Evolutionary conservation across 1,140 invertebrate genomes (phyloP).

Genomic region (Solenopsis invicta): DNA sequence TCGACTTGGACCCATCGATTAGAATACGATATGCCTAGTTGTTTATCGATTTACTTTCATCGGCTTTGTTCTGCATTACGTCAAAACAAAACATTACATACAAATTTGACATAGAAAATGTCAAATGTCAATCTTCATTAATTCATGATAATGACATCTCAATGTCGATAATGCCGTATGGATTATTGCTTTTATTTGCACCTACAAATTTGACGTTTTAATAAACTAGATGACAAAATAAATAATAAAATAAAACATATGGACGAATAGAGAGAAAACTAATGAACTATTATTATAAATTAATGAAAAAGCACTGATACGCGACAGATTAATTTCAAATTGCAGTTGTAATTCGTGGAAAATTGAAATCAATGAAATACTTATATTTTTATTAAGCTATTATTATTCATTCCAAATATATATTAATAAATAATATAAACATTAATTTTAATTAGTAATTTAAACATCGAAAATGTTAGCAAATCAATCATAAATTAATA

Average conservation of each 20-base stretch:
- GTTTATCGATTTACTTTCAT: conserved; percentile 46
- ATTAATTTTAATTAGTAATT: conserved; percentile 9
- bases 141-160: conserved; percentile 19
- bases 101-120: conserved; percentile 3
- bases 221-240: conserved; percentile 3
- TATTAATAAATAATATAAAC: conserved; percentile 10
- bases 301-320: neutral
- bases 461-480: neutral
- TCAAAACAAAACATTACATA: neutral
- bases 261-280: neutral
- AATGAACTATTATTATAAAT: neutral
- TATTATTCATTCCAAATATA: conserved; percentile 16
- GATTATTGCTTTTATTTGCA: neutral
- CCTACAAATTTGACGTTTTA: conserved; percentile 16
- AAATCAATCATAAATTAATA: conserved; percentile 14
- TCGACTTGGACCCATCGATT: conserved; percentile 27
- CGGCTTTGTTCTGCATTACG: neutral
- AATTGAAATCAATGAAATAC: neutral
- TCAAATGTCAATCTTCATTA: neutral
- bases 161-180: neutral
- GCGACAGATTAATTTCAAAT: conserved; percentile 3
- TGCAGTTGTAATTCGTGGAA: neutral
- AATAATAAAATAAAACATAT: conserved; percentile 20
- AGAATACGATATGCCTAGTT: neutral
- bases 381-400: conserved; percentile 3